phyloP scores from a whole-genome alignment of 1,140 invertebrate genomes.

The Acromyrmex echinatior region DNA sequence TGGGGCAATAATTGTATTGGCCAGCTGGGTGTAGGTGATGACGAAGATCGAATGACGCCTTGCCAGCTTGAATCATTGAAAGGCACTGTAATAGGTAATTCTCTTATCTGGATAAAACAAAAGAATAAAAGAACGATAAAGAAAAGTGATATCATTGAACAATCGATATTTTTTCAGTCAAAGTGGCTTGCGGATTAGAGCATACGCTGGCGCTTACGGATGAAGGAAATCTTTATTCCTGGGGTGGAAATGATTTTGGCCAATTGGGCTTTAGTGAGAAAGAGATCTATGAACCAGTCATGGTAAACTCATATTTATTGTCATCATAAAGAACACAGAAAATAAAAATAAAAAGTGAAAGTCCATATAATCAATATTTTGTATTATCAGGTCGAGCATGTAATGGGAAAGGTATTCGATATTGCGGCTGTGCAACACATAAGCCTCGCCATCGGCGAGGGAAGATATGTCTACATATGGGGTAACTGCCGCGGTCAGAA shows the following conservation, averaged over 20 bases:
- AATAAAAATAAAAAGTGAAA: background rate
- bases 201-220: conserved; percentile 90
- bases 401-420: conserved; percentile 88
- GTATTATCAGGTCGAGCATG: conserved; percentile 36
- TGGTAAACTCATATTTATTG: conserved; percentile 76
- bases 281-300: background rate
- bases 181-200: conserved; percentile 90
- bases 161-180: conserved; percentile 73
- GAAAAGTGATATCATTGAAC: background rate
- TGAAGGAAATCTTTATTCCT: conserved; percentile 89
- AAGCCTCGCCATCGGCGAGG: conserved; percentile 89
- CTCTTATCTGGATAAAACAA: background rate
- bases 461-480: conserved; percentile 89
- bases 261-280: conserved; percentile 86
- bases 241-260: conserved; percentile 90
- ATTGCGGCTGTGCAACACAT: conserved; percentile 88
- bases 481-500: conserved; percentile 89
- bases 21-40: conserved; percentile 78
- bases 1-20: conserved; percentile 91
- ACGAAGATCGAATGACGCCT: conserved; percentile 84
- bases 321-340: background rate
- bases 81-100: conserved; percentile 87
- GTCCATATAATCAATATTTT: conserved; percentile 66
- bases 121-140: no score
- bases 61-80: conserved; percentile 82